Base-by-base conservation (phyloP, 2,113 vertebrate genomes). In the Perca flavescens region DNA sequence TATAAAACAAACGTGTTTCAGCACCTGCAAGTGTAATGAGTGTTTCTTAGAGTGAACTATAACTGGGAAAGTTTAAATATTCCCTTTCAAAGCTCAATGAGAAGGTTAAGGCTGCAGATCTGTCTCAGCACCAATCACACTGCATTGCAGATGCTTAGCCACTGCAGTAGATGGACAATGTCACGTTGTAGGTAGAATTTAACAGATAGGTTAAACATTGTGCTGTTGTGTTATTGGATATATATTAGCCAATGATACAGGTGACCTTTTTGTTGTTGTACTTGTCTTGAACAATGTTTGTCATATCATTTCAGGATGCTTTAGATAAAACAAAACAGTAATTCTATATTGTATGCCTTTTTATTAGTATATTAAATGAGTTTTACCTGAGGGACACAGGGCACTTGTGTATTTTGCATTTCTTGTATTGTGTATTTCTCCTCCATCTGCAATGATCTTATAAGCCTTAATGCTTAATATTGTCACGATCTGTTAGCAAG, bases 131-230 rank as follows among this genome's bases (percentile, higher is more conserved):
- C 40, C n/a, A 60, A 36, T 65, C 71, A 57, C 54, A 19, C 62
- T 88, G 86, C 75, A 85, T 67, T 84, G 83, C 83, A 69, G 79
- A 63, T 80, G 58, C 25, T 25, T 72, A 28, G 66, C 46, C 36
- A 46, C 83, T 88, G 83, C 71, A 80, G 87, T 22, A 43, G 25
- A 69, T 62, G 17, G 74, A 66, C 79, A 64, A 53, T 70, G 53
- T 64, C 40, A 75, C 16, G 2, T 17, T 34, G 22, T 40, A 46
- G 31, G 56, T 16, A 72, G 7, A 12, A 64, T 13, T 36, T 22
- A 50, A 13, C 34, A 17, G 3, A 36, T 43, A 10, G 67, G 36
- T 52, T 19, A 52, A 25, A 19, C 52, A 2, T 34, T 70, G 49
- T 46, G 74, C 50, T 76, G 50, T 22, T 43, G 5, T 46, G 61